These are phyloP conservation scores for Prorops nasuta DNA, from an alignment of 1,140 invertebrate genomes.

Conservation along the genomic window DNA sequence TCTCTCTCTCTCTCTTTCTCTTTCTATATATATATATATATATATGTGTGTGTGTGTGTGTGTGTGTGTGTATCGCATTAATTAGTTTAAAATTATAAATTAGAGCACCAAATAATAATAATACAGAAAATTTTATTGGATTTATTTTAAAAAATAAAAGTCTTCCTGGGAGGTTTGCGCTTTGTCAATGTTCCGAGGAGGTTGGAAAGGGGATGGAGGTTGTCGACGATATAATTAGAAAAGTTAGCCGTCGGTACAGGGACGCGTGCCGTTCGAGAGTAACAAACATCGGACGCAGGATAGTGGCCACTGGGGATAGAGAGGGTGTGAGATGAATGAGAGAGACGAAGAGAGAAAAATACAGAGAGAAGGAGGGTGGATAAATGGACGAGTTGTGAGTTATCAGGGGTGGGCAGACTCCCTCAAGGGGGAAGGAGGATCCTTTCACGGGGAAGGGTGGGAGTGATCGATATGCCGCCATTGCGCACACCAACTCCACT, in stretches of 20 bases:
- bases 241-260: background rate
- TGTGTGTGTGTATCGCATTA: no score
- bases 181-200: background rate
- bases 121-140: background rate
- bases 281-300: background rate
- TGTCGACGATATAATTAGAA: constrained; percentile 1
- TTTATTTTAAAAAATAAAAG: background rate
- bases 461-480: no score
- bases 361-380: background rate
- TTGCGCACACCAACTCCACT: no score
- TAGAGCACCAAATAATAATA: no score
- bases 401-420: no score
- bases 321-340: background rate
- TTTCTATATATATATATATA: no score
- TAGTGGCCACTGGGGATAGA: background rate
- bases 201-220: background rate
- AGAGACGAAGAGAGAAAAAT: background rate
- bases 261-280: background rate
- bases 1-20: no score
- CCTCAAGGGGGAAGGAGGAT: no score
- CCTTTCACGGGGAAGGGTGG: no score
- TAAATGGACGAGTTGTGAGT: no score
- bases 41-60: no score
- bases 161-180: background rate
- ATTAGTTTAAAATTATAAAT: no score